Percentiles rank a stretch among this genome's conserved stretches.
These are phyloP conservation scores for Thera britannica DNA, from an alignment of 2,888 invertebrate genomes.

Conservation along the genomic window DNA sequence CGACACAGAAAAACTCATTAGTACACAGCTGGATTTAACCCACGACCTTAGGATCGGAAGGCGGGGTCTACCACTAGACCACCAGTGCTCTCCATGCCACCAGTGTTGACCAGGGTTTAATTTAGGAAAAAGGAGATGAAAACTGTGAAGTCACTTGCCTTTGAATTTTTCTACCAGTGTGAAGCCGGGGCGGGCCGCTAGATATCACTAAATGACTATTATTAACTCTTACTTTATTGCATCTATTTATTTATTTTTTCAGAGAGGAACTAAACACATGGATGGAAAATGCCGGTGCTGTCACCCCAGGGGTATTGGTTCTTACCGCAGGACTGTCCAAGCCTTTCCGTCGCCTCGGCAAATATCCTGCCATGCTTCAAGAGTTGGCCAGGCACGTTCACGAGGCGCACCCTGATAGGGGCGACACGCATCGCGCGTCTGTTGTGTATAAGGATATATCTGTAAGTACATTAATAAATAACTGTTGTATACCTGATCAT, in stretches of 20 bases:
- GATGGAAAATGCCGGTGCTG: slow-evolving; percentile 95
- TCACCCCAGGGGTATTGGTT: slow-evolving; percentile 93
- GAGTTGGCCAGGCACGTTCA: slow-evolving; percentile 98
- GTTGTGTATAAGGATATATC: slow-evolving; percentile 97
- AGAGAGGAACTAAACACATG: slow-evolving; percentile 93
- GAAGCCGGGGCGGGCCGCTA: too few relatives aligned
- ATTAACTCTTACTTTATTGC: too few relatives aligned
- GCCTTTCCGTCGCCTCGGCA: slow-evolving; percentile 97
- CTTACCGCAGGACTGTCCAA: slow-evolving; percentile 97
- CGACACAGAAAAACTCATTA: too few relatives aligned
- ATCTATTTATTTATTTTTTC: slow-evolving; percentile 19
- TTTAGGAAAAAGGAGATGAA: too few relatives aligned
- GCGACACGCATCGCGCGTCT: slow-evolving; percentile 98
- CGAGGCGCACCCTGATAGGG: slow-evolving; percentile 97
- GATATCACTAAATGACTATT: too few relatives aligned
- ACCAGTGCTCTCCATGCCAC: too few relatives aligned
- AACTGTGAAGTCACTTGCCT: too few relatives aligned
- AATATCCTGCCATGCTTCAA: slow-evolving; percentile 97
- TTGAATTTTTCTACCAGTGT: too few relatives aligned
- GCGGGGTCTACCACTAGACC: too few relatives aligned
- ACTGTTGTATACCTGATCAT: not conserved
- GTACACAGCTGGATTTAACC: too few relatives aligned
- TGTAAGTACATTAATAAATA: slow-evolving; percentile 80
- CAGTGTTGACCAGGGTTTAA: too few relatives aligned
- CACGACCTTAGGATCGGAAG: too few relatives aligned